Percentiles rank a stretch among this genome's conserved stretches.
phyloP scores from a whole-genome alignment of 2,888 invertebrate genomes.

The Clusia tigrina region DNA sequence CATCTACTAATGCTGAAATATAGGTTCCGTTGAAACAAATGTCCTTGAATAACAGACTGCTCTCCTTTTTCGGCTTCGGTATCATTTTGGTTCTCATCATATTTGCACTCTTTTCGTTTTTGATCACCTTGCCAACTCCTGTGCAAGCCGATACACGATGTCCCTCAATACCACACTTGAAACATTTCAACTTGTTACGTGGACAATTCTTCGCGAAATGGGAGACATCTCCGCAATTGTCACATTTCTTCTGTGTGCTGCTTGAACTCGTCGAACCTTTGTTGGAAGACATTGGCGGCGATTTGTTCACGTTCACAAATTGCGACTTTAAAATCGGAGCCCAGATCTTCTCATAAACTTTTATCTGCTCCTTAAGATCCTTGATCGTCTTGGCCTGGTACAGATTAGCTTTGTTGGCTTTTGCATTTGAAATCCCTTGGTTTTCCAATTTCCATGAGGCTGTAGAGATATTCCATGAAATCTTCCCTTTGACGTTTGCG shows the following conservation, averaged over 20 bases:
- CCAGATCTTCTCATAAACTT: not conserved
- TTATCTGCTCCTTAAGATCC: conserved; percentile 9
- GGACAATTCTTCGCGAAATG: not conserved
- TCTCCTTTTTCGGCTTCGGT: too few relatives aligned
- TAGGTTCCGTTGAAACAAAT: not conserved
- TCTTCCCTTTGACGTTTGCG: not conserved
- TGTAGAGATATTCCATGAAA: conserved; percentile 12
- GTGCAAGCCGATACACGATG: not conserved
- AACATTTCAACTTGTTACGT: not conserved
- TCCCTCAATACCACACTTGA: not conserved
- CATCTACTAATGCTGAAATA: not conserved
- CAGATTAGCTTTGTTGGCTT: not conserved
- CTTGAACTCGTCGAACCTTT: not conserved
- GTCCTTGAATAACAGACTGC: not conserved
- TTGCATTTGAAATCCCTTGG: conserved; percentile 12
- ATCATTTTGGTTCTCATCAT: too few relatives aligned
- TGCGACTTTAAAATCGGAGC: not conserved
- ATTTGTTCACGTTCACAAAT: not conserved
- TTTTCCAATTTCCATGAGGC: conserved; percentile 15
- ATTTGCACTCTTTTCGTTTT: not conserved
- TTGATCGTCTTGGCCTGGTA: conserved; percentile 4
- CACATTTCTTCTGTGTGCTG: not conserved
- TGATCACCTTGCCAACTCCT: not conserved
- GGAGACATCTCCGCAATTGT: not conserved
- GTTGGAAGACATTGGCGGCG: not conserved